These are phyloP conservation scores for Halictus rubicundus DNA, from an alignment of 1,140 invertebrate genomes.

Conservation along the genomic window DNA sequence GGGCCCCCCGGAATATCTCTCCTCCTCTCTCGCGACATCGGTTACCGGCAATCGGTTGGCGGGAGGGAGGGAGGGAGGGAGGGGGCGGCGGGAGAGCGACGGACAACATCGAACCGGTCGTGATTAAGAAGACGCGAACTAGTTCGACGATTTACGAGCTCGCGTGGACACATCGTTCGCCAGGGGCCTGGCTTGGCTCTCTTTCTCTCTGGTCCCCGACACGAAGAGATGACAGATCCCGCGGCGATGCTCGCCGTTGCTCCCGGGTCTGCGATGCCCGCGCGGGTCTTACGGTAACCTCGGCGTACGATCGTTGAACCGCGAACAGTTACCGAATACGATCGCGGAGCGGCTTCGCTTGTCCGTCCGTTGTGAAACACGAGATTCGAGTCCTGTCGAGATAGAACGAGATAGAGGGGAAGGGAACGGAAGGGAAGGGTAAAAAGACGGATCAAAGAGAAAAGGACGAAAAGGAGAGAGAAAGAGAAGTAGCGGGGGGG, in stretches of 20 bases:
- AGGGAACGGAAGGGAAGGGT: neutral
- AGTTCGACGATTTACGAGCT: neutral
- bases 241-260: neutral
- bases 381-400: neutral
- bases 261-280: neutral
- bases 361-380: constrained; percentile 14
- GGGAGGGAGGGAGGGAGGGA: no score
- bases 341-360: neutral
- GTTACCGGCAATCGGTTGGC: no score
- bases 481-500: no score
- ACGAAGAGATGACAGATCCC: constrained; percentile 15
- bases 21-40: no score
- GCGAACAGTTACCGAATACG: constrained; percentile 35
- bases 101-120: constrained; percentile 5
- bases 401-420: neutral
- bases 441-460: constrained; percentile 6
- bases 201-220: neutral
- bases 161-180: neutral
- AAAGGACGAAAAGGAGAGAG: no score
- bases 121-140: neutral
- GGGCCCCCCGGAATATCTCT: constrained; percentile 7
- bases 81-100: no score
- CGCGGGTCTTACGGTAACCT: neutral
- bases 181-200: no score
- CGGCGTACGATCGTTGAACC: constrained; percentile 37